Evolutionary conservation across 2,113 vertebrate species (phyloP).

Genomic region (Regulus satrapa): DNA sequence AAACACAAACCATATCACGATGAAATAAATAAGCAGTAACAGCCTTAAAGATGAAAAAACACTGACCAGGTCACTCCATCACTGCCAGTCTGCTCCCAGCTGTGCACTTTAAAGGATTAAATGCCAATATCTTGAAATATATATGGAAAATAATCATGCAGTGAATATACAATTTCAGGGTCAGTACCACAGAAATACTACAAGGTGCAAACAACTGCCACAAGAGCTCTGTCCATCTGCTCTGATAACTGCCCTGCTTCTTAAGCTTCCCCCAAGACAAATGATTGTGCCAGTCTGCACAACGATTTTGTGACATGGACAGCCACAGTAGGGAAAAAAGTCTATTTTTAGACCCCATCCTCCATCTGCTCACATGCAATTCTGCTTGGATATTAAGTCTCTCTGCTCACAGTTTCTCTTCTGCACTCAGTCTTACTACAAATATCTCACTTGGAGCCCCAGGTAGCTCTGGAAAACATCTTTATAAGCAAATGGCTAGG

Average conservation of each 20-base stretch:
- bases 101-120: not conserved
- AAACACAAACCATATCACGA: not conserved
- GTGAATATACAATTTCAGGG: not conserved
- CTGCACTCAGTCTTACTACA: not conserved
- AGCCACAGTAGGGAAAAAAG: not conserved
- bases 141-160: not conserved
- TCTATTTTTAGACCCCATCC: slow-evolving; percentile 45
- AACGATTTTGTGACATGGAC: not conserved
- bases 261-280: not conserved
- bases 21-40: not conserved
- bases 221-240: not conserved
- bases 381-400: not conserved
- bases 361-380: slow-evolving; percentile 38
- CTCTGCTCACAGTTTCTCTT: not conserved
- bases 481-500: not conserved
- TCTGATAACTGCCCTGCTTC: not conserved
- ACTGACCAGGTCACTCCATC: not conserved
- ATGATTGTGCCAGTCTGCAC: not conserved
- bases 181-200: not conserved
- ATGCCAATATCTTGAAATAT: not conserved
- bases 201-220: not conserved
- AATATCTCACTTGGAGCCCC: not conserved
- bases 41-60: not conserved
- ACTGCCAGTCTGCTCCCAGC: not conserved
- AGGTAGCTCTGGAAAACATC: not conserved